Conservation (phyloP, 2,797 vertebrate species). For the Adelosebastes latens region DNA sequence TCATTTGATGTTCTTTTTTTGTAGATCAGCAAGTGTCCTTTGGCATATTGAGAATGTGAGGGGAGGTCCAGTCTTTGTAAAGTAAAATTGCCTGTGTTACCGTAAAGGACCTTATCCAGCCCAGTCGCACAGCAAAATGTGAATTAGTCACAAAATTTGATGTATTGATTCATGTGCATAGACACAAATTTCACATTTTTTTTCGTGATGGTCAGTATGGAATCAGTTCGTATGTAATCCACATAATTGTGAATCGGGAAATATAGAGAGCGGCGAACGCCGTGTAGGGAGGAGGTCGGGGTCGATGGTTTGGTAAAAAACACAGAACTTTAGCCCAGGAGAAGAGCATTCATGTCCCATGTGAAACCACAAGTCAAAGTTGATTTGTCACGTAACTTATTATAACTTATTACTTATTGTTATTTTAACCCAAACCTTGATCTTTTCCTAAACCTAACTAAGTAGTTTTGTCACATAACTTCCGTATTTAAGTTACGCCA, state of each 20-base stretch:
- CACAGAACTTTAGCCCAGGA: background rate
- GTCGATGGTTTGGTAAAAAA: background rate
- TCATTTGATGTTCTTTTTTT: background rate
- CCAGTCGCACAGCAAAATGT: background rate
- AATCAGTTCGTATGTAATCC: background rate
- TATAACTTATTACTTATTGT: background rate
- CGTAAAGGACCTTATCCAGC: background rate
- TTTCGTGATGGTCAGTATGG: background rate
- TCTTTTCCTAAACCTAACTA: no score
- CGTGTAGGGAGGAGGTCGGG: background rate
- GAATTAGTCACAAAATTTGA: background rate
- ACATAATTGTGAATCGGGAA: background rate
- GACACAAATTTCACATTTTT: background rate
- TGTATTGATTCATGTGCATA: background rate
- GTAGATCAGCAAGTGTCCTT: background rate
- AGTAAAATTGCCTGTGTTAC: background rate
- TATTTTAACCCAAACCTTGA: background rate
- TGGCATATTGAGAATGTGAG: background rate
- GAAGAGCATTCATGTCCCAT: background rate
- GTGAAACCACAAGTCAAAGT: background rate
- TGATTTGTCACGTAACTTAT: background rate
- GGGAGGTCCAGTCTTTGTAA: background rate
- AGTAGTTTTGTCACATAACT: no score
- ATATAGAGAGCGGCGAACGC: background rate
- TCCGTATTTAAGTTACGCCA: no score